Base-by-base conservation (phyloP, 1,140 invertebrate genomes). In the Carposina sasakii region DNA sequence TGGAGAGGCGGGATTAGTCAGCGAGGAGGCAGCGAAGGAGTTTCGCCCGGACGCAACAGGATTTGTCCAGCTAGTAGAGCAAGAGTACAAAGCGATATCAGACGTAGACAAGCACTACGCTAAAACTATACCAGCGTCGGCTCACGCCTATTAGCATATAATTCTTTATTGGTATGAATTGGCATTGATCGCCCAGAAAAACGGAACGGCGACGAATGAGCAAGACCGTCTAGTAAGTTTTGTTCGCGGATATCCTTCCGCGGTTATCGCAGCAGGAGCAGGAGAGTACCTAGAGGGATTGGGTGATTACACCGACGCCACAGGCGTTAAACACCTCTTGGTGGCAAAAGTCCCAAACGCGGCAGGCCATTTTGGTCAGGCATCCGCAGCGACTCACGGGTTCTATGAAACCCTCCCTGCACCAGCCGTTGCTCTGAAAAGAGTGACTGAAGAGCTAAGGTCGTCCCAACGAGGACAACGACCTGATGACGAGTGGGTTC, bases 121-220 rank as follows among this genome's bases (percentile, higher is more conserved):
- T 0, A 57, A 61, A 15, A 31, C 46, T 0, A 22, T 61, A 0
- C 43, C 59, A 4, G 51, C 54, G 10, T 44, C 37, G n/a, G 54
- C 54, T 1, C 54, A 57, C 22, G 51, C 54, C 0, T 61, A 62
- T 37, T 62, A 62, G 13, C 59, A 62, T 20, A 30, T 28, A n/a
- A 22, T 52, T 0, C 8, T 62, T 0, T 47, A 19, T 1, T 61
- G 54, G 50, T 52, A 57, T 19, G 21, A 50, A 23, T n/a, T 57
- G 0, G 59, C 55, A 0, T 20, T 54, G 3, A 15, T 15, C 0
- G 52, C 48, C 0, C 45, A 54, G 28, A 62, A 62, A 19, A 20
- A 22, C 0, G 51, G 54, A 0, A 45, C 40, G 0, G 24, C 52
- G 1, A 2, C 0, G 0, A 10, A 5, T 2, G 50, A 53, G 0